These are phyloP conservation scores for Notoglanidium macrostoma DNA, from an alignment of 2,797 vertebrate species.

Conservation along the genomic window DNA sequence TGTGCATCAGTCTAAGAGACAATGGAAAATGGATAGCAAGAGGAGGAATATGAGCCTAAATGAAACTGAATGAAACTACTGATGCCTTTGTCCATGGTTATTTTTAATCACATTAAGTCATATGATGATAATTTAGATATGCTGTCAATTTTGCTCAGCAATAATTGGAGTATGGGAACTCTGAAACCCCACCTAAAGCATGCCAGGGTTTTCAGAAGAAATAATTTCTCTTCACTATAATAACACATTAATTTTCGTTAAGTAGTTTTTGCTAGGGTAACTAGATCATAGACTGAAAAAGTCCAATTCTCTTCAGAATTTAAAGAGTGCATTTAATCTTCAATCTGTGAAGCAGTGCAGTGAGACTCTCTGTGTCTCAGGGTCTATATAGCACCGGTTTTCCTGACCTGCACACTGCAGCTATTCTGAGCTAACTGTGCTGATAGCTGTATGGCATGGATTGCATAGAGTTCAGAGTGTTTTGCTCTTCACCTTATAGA, in stretches of 20 bases:
- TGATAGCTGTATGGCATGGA: not conserved
- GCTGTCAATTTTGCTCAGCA: not conserved
- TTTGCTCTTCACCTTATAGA: slow-evolving; percentile 34
- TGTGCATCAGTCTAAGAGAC: not conserved
- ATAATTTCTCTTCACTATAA: not conserved
- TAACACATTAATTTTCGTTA: not conserved
- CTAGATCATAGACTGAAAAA: not conserved
- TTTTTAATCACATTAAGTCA: not conserved
- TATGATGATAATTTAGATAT: not conserved
- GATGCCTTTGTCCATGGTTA: not conserved
- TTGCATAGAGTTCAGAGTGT: not conserved
- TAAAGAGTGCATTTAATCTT: not conserved
- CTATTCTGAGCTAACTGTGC: slow-evolving; percentile 34
- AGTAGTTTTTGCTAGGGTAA: not conserved
- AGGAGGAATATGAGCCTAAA: not conserved
- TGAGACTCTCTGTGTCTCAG: slow-evolving; percentile 7
- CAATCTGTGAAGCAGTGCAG: not conserved
- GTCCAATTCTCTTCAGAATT: not conserved
- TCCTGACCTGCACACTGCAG: slow-evolving; percentile 12
- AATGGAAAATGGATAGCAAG: not conserved
- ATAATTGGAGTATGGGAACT: not conserved
- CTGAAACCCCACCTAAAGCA: not conserved
- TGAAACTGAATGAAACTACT: not conserved
- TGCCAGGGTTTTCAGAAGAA: not conserved
- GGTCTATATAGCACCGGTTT: slow-evolving; percentile 16